Base-by-base conservation (phyloP, 1,140 invertebrate genomes). In the Choristoneura fumiferana region DNA sequence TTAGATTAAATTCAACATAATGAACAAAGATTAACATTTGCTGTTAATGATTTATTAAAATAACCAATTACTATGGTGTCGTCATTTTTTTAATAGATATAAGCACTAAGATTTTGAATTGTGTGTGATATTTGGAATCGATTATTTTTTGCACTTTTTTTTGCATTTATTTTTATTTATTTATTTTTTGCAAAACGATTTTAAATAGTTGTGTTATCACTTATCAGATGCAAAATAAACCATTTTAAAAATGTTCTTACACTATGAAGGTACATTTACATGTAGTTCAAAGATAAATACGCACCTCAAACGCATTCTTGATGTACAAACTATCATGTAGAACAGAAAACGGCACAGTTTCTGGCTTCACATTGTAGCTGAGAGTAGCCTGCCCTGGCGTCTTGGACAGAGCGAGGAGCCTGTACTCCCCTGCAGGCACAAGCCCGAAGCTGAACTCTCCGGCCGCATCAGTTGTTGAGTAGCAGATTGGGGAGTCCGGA, bases 371-470 rank as follows among this genome's bases (percentile, higher is more conserved):
- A 76, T 96, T 87, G 49, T 85, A 87, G 4, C 73, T 82, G 15
- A 87, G 55, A 12, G 73, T 54, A 2, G 65, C 61, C 58, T 89
- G 81, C 1, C 86, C 87, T 0, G 86, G 86, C 0, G 78, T 63
- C 38, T 78, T 84, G 9, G 77, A 22, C 40, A 90, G 53, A 0
- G 82, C 81, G 12, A 85, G 35, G 3, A 90, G 61, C 34, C 91
- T 91, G 76, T 98, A 99, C 55, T 93, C 91, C 10, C 96, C 97
- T 49, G 94, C 92, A 1, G 95, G 92, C 0, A 99, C 89, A 36
- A 93, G 89, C 18, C 93, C 92, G 77, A 98, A 98, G 2, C 78
- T 81, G 84, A 98, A 99, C 67, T 91, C 91, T 8, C 98, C 98
- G 53, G 90, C 91, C 54, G 91, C 85, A 63, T 95, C 92, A 0